phyloP scores from a whole-genome alignment of 2,113 vertebrate genomes.

The Apodemus sylvaticus region DNA sequence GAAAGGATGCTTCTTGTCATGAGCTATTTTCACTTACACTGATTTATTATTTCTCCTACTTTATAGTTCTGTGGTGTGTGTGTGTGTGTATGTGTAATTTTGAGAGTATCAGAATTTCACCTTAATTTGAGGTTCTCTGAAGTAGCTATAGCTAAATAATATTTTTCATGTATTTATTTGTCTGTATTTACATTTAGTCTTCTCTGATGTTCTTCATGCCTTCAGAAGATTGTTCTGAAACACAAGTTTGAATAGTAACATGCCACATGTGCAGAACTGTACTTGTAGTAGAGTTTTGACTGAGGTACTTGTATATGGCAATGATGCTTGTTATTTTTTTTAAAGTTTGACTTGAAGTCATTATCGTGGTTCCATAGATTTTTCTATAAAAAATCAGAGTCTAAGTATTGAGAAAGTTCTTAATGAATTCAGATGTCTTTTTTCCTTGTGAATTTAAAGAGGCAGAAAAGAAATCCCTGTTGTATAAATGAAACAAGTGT shows the following conservation, averaged over 20 bases:
- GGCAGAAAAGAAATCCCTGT: background rate
- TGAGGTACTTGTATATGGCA: background rate
- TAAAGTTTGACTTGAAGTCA: background rate
- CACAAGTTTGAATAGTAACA: background rate
- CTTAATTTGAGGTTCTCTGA: background rate
- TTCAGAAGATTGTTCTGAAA: background rate
- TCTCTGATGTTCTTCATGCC: background rate
- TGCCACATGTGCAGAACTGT: too few relatives aligned
- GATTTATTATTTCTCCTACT: slow-evolving; percentile 20
- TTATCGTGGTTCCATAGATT: slow-evolving; percentile 18
- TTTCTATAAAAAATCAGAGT: background rate
- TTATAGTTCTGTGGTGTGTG: background rate
- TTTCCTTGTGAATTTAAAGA: background rate
- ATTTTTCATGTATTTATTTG: slow-evolving; percentile 21
- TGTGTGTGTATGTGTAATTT: background rate
- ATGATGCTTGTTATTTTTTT: background rate
- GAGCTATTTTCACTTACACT: slow-evolving; percentile 59
- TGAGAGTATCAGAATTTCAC: background rate
- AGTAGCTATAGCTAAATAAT: slow-evolving; percentile 23
- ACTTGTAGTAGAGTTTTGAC: background rate
- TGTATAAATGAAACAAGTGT: background rate
- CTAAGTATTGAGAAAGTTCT: background rate
- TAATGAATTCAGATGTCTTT: background rate
- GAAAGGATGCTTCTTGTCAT: background rate
- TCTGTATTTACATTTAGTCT: background rate